phyloP scores from a whole-genome alignment of 2,113 vertebrate species.

The Limanda limanda region DNA sequence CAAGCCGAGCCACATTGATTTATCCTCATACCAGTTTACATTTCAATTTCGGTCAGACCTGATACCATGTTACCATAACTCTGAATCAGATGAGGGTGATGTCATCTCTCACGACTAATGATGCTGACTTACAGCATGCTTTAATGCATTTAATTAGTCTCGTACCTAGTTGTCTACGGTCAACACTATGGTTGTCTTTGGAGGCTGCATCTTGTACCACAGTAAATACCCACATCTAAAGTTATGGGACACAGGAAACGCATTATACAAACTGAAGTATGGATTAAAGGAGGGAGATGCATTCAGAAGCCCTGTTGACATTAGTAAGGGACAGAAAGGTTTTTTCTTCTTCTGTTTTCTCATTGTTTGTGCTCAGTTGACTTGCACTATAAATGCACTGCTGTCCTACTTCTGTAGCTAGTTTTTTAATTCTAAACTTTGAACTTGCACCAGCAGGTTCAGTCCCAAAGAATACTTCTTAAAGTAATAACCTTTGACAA shows the following conservation, averaged over 20 bases:
- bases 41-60: slow-evolving; percentile 21
- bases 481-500: slow-evolving; percentile 18
- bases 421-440: slow-evolving; percentile 15
- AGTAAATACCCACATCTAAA: slow-evolving; percentile 14
- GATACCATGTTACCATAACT: slow-evolving; percentile 44
- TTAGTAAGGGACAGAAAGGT: neutral
- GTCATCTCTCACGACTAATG: slow-evolving; percentile 68
- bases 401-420: slow-evolving; percentile 1
- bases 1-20: slow-evolving; percentile 47
- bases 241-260: neutral
- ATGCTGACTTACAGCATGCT: slow-evolving; percentile 43
- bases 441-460: neutral
- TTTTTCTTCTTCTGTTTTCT: slow-evolving; percentile 2
- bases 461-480: slow-evolving; percentile 7
- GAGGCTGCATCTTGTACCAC: slow-evolving; percentile 3
- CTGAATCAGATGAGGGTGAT: slow-evolving; percentile 51
- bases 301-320: neutral
- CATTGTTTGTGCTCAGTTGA: slow-evolving; percentile 18
- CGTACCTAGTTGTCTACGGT: slow-evolving; percentile 39
- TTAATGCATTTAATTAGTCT: slow-evolving; percentile 66
- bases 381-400: slow-evolving; percentile 1
- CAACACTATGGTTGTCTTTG: slow-evolving; percentile 37
- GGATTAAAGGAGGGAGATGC: neutral
- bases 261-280: neutral
- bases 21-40: slow-evolving; percentile 49